Evolutionary conservation across 2,888 invertebrate species (phyloP).

Genomic region (Nomada flava): DNA sequence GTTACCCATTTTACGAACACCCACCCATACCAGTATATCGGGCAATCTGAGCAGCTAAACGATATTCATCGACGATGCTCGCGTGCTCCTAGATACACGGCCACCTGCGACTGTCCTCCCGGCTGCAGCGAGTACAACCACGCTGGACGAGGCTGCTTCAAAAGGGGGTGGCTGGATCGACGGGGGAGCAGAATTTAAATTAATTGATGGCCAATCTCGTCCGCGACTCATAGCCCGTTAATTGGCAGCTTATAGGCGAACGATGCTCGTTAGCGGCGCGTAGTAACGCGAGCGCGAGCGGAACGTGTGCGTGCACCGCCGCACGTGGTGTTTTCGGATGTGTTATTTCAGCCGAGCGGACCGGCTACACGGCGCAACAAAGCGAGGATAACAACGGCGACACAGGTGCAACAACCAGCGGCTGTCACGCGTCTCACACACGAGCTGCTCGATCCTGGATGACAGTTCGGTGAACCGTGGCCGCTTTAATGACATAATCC

Average conservation of each 20-base stretch:
- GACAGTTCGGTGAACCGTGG: conserved; percentile 74
- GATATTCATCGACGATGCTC: conserved; percentile 13
- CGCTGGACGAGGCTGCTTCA: neutral
- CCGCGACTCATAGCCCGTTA: conserved; percentile 80
- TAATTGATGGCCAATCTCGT: conserved; percentile 80
- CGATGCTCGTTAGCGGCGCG: conserved; percentile 79
- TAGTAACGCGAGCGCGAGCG: conserved; percentile 54
- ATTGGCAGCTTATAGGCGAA: conserved; percentile 82
- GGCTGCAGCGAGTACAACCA: conserved; percentile 7
- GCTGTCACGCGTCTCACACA: conserved; percentile 57
- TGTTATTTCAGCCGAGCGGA: conserved; percentile 66
- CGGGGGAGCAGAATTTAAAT: conserved; percentile 75
- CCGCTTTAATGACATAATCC: conserved; percentile 75
- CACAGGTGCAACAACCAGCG: conserved; percentile 65
- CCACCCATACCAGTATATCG: conserved; percentile 1
- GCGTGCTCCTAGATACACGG: conserved; percentile 8
- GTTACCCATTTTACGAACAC: neutral
- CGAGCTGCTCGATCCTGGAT: conserved; percentile 71
- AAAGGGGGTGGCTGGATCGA: neutral
- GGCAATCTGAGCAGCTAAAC: conserved; percentile 19
- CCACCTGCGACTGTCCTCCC: conserved; percentile 38
- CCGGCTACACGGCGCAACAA: conserved; percentile 60
- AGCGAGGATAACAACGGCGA: conserved; percentile 67
- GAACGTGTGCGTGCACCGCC: conserved; percentile 39
- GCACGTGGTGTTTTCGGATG: conserved; percentile 68